Conservation (phyloP, 2,113 vertebrate species). For the Enhydra lutris region DNA sequence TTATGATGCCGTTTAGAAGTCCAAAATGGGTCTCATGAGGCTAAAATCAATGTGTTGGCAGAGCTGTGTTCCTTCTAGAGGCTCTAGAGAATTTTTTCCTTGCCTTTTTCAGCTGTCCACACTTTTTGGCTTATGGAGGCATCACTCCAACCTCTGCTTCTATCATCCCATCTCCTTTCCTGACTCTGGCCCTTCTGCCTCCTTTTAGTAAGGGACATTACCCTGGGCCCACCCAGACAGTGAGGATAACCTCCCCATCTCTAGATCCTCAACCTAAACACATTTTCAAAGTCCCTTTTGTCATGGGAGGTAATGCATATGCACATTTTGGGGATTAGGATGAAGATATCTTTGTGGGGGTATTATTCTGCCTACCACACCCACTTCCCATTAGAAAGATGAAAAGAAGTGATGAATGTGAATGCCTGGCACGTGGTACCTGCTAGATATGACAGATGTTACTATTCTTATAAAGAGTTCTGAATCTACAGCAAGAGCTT, state of each 20-base stretch:
- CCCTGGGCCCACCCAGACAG: too few species aligned
- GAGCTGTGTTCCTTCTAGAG: not conserved
- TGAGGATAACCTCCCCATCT: not conserved
- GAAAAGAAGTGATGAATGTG: not conserved
- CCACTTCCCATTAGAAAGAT: not conserved
- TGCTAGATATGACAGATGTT: not conserved
- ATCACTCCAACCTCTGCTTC: not conserved
- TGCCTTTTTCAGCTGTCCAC: not conserved
- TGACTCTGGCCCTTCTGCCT: not conserved
- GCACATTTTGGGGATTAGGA: not conserved
- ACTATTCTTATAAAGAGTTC: not conserved
- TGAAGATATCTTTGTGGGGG: not conserved
- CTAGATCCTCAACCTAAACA: not conserved
- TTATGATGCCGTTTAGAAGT: not conserved
- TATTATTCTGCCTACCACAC: not conserved
- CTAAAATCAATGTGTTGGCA: not conserved
- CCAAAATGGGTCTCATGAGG: not conserved
- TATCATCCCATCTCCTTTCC: not conserved
- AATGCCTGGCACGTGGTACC: not conserved
- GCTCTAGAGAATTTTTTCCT: not conserved
- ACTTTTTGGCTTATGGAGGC: not conserved
- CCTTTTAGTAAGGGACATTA: not conserved
- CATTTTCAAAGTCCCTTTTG: not conserved
- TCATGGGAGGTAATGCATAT: not conserved
- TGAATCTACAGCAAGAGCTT: not conserved